phyloP scores from a whole-genome alignment of 1,140 invertebrate species.

The Cotesia vestalis region DNA sequence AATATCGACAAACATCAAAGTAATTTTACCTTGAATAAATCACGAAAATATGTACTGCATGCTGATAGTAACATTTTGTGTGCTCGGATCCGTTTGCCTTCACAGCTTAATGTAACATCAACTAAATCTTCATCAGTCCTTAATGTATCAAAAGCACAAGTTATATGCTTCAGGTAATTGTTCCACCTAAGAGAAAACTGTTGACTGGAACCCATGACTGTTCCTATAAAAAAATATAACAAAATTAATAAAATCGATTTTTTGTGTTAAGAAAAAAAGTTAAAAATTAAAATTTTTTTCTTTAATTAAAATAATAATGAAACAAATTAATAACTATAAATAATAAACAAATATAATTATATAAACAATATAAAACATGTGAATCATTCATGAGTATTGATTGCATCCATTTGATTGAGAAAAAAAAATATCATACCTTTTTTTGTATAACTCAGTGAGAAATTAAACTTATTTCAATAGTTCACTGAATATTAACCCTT shows the following conservation, averaged over 20 bases:
- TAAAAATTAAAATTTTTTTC: background rate
- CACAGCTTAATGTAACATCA: conserved; percentile 86
- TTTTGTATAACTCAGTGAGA: background rate
- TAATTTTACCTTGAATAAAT: conserved; percentile 75
- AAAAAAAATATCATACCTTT: conserved; percentile 26
- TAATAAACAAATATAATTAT: background rate
- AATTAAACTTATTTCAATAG: background rate
- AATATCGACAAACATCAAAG: conserved; percentile 2
- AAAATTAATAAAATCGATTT: conserved; percentile 22
- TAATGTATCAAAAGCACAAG: conserved; percentile 79
- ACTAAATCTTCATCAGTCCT: conserved; percentile 82
- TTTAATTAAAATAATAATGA: background rate
- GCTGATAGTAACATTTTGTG: conserved; percentile 87
- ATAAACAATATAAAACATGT: conserved; percentile 4
- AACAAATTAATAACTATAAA: background rate
- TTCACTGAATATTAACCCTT: background rate
- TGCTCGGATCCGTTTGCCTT: conserved; percentile 82
- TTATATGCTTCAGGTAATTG: conserved; percentile 78
- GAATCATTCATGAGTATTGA: conserved; percentile 12
- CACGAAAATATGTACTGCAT: conserved; percentile 84
- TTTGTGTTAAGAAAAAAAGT: background rate
- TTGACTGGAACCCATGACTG: conserved; percentile 68
- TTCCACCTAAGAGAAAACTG: conserved; percentile 82
- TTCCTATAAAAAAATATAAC: conserved; percentile 44
- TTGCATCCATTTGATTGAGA: conserved; percentile 21